phyloP scores from a whole-genome alignment of 1,140 invertebrate species.

The Seison nebaliae region DNA sequence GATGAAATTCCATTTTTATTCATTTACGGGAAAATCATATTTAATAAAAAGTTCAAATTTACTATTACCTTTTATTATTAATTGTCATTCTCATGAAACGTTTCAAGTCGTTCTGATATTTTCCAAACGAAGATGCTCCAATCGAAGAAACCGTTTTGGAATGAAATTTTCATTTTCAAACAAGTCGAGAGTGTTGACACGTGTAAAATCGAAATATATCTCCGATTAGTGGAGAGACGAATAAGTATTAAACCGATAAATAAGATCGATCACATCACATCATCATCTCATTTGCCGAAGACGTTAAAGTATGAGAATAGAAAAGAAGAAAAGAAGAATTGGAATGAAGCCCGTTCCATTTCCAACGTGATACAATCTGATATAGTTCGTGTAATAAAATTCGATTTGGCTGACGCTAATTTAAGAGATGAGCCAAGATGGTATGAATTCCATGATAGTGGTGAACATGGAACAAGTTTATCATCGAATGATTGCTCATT shows the following conservation, averaged over 20 bases:
- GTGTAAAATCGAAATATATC: constrained; percentile 21
- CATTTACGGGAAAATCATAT: too few species aligned
- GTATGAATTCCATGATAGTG: constrained; percentile 42
- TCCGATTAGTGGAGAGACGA: too few species aligned
- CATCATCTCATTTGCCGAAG: too few species aligned
- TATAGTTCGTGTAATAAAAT: too few species aligned
- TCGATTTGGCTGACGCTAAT: constrained; percentile 56
- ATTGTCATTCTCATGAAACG: too few species aligned
- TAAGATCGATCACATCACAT: constrained; percentile 6
- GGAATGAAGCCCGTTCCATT: too few species aligned
- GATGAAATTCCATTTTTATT: too few species aligned
- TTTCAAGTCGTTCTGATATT: background rate
- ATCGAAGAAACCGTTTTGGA: constrained; percentile 56
- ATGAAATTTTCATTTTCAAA: constrained; percentile 52
- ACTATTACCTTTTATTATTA: too few species aligned
- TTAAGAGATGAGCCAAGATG: constrained; percentile 54
- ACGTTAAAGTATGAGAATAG: too few species aligned
- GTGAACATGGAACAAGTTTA: too few species aligned
- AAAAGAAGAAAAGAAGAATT: too few species aligned
- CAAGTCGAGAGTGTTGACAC: constrained; percentile 42
- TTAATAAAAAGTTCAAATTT: too few species aligned
- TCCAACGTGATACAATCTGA: background rate
- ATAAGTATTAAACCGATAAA: constrained; percentile 6
- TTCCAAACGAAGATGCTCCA: constrained; percentile 4
- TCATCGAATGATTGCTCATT: constrained; percentile 42